Evolutionary conservation across 2,888 invertebrate species (phyloP).

Genomic region (Drosophila yooni): DNA sequence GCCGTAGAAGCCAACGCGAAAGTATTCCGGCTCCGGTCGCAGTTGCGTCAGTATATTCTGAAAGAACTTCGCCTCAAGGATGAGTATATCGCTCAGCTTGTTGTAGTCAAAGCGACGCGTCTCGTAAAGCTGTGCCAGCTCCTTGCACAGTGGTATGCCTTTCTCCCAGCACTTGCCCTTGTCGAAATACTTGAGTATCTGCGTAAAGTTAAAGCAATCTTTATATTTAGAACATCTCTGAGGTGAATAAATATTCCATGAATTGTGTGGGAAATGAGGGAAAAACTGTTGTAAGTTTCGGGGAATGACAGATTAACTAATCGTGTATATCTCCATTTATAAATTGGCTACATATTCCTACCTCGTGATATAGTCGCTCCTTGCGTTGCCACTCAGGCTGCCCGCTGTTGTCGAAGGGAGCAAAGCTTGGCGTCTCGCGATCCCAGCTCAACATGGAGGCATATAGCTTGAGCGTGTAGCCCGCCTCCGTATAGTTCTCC

Average conservation of each 20-base stretch:
- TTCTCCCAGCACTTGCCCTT: slow-evolving; percentile 99
- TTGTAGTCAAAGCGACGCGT: slow-evolving; percentile 94
- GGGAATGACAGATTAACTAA: neutral
- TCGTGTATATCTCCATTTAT: neutral
- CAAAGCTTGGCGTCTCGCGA: slow-evolving; percentile 87
- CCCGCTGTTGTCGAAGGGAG: slow-evolving; percentile 89
- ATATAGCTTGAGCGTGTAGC: slow-evolving; percentile 96
- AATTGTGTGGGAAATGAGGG: neutral
- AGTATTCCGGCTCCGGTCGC: slow-evolving; percentile 97
- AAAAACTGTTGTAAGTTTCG: neutral
- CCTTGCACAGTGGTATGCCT: slow-evolving; percentile 95
- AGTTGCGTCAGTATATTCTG: slow-evolving; percentile 95
- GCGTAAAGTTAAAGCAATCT: neutral
- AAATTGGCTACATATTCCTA: slow-evolving; percentile 24
- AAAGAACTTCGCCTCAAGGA: slow-evolving; percentile 94
- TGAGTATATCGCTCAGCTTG: slow-evolving; percentile 93
- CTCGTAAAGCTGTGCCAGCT: slow-evolving; percentile 94
- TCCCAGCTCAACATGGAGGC: slow-evolving; percentile 96
- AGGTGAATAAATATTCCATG: neutral
- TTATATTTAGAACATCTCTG: neutral
- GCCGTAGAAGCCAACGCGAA: slow-evolving; percentile 97
- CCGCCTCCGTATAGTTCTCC: slow-evolving; percentile 97
- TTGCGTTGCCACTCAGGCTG: slow-evolving; percentile 96
- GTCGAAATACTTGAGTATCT: slow-evolving; percentile 96
- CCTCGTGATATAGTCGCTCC: slow-evolving; percentile 92